Conservation (phyloP, 2,113 vertebrate genomes). For the Muntiacus muntjak region DNA sequence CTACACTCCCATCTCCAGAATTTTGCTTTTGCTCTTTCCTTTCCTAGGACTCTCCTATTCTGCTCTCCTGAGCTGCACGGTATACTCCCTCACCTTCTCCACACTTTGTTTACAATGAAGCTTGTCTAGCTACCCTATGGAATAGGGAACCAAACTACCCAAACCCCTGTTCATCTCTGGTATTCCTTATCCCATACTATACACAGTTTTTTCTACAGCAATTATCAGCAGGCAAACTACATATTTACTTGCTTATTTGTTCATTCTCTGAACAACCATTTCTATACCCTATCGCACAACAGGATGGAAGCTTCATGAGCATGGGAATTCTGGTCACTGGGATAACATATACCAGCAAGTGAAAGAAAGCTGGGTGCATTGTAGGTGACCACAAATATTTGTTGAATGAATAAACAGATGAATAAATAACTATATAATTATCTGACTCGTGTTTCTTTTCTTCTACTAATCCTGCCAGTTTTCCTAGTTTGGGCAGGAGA, state of each 20-base stretch:
- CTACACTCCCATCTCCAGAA: not conserved
- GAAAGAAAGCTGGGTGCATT: not conserved
- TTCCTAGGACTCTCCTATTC: not conserved
- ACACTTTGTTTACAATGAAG: not conserved
- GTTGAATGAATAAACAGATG: not conserved
- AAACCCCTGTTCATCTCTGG: not conserved
- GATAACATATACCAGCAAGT: not conserved
- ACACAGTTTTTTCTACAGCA: not conserved
- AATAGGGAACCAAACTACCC: not conserved
- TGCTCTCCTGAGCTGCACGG: accelerated
- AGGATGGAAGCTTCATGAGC: not conserved
- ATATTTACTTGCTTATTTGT: not conserved
- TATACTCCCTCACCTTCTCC: not conserved
- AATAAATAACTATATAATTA: not conserved
- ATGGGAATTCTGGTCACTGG: not conserved
- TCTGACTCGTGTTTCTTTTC: not conserved
- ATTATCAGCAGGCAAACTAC: not conserved
- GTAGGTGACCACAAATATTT: not conserved
- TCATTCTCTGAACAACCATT: not conserved
- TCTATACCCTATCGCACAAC: not conserved
- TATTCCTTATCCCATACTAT: not conserved
- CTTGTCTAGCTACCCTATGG: not conserved
- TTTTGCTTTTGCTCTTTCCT: not conserved
- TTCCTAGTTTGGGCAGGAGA: not conserved
- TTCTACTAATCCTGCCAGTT: not conserved